Conservation (phyloP, 1,140 invertebrate species). For the Orchesella cincta region DNA sequence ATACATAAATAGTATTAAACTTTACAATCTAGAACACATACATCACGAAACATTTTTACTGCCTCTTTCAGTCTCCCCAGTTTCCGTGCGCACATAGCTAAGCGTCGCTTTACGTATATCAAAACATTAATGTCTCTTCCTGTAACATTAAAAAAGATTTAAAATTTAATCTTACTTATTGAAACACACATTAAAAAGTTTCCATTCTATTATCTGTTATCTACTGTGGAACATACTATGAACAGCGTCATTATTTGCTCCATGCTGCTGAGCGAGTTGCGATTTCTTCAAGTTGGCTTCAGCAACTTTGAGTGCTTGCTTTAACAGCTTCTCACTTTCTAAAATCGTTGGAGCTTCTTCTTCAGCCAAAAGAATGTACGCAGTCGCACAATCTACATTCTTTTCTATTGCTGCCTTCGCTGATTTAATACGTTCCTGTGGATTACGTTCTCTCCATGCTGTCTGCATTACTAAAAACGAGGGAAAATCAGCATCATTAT, state of each 20-base stretch:
- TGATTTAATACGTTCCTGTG: conserved; percentile 84
- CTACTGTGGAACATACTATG: conserved; percentile 74
- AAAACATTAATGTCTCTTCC: conserved; percentile 90
- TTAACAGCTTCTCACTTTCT: conserved; percentile 85
- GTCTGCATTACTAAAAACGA: conserved; percentile 81
- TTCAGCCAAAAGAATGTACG: conserved; percentile 92
- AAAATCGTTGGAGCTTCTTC: conserved; percentile 91
- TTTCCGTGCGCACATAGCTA: conserved; percentile 96
- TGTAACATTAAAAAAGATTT: conserved; percentile 47
- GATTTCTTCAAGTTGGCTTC: conserved; percentile 82
- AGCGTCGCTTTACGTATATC: conserved; percentile 88
- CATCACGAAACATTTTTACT: conserved; percentile 94
- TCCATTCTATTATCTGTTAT: too few relatives aligned
- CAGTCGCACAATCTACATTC: conserved; percentile 92
- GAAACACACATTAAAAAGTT: too few relatives aligned
- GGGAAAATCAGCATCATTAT: neutral
- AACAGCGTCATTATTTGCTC: conserved; percentile 72
- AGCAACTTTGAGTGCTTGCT: conserved; percentile 83
- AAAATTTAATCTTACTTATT: neutral
- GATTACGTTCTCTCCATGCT: conserved; percentile 95
- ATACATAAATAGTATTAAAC: neutral
- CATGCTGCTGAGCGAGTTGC: conserved; percentile 76
- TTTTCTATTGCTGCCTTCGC: conserved; percentile 87
- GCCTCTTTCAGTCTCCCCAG: conserved; percentile 91
- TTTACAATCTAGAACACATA: conserved; percentile 52